Evolutionary conservation across 2,797 vertebrate species (phyloP), one percentile per base, ranked within the genome.

Genomic region (Lagodon rhomboides): DNA sequence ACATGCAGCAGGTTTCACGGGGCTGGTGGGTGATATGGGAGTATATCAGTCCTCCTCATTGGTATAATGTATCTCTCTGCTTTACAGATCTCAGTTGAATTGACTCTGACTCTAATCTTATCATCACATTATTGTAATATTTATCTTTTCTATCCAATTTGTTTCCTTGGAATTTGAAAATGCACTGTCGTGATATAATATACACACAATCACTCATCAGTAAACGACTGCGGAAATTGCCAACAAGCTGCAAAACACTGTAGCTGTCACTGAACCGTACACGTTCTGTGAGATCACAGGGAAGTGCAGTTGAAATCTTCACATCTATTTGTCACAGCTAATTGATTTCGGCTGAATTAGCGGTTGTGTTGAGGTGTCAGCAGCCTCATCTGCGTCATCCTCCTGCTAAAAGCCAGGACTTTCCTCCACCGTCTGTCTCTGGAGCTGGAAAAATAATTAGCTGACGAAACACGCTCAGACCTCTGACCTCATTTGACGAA

Each of bases 381-480:
- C 43, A 18, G 68, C 56, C 60, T 66, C 53, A 49, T 46, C 22
- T 89, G 75, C 88, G 83, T 93, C 92, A 93, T 85, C 77, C 54
- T 55, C 44, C 38, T 1, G 58, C 72, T 82, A 75, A 87, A 85
- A 85, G 80, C 77, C 2, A 15, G 0, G 20, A 43, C 34, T 79
- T 51, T 68, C 51, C 72, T n/a, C 22, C 50, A 51, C 22, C 6
- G 3, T 46, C 12, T 18, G 20, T 27, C 64, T 23, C 34, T 54
- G 22, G 58, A 85, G 47, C 73, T 83, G 90, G 87, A 90, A 89
- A 87, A 85, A 83, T 61, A 75, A 90, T 93, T 82, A 89, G 80
- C 74, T 85, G 77, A 78, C 55, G 4, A 85, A 74, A 73, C 58
- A 64, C 18, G 1, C 38, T 64, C 25, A 67, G 63, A 88, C 83